A percentile compares a stretch with the other conserved stretches of the same genome.
These are phyloP conservation scores for Dromaius novaehollandiae DNA, from an alignment of 2,113 vertebrate genomes.

Conservation along the genomic window DNA sequence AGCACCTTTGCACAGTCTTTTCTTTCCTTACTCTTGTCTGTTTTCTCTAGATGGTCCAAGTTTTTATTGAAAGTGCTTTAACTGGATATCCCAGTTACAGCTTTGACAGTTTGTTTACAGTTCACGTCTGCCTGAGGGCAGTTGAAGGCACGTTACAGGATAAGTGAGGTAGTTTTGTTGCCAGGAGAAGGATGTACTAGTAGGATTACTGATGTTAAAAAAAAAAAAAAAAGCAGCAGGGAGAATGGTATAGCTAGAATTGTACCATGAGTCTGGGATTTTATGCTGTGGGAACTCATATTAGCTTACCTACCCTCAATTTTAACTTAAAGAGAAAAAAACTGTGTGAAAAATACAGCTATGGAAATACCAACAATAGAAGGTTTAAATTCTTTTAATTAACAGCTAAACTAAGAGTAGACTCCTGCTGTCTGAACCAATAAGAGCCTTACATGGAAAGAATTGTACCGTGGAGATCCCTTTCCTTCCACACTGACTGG, in stretches of 20 bases:
- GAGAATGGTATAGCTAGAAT: background rate
- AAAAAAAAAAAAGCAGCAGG: background rate
- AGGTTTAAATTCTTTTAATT: background rate
- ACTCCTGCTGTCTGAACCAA: background rate
- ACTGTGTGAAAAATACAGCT: background rate
- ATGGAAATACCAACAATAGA: background rate
- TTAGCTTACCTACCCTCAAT: background rate
- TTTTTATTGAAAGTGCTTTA: constrained; percentile 73
- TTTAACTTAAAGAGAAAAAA: constrained; percentile 3
- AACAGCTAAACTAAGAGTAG: background rate
- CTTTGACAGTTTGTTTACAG: constrained; percentile 72
- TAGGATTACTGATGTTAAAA: constrained; percentile 56
- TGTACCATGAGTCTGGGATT: background rate
- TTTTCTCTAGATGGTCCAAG: constrained; percentile 63
- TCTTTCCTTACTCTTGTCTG: constrained; percentile 42
- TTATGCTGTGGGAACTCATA: constrained; percentile 6
- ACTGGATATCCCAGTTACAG: constrained; percentile 76
- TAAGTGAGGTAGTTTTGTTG: constrained; percentile 50
- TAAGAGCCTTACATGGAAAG: background rate
- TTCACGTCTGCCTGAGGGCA: constrained; percentile 70
- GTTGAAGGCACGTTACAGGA: constrained; percentile 41
- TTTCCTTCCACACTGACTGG: background rate
- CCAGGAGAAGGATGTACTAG: constrained; percentile 52
- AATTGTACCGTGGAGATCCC: background rate
- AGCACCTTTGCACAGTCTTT: constrained; percentile 47